Conservation (phyloP, 2,113 vertebrate genomes). For the Muntiacus muntjak region DNA sequence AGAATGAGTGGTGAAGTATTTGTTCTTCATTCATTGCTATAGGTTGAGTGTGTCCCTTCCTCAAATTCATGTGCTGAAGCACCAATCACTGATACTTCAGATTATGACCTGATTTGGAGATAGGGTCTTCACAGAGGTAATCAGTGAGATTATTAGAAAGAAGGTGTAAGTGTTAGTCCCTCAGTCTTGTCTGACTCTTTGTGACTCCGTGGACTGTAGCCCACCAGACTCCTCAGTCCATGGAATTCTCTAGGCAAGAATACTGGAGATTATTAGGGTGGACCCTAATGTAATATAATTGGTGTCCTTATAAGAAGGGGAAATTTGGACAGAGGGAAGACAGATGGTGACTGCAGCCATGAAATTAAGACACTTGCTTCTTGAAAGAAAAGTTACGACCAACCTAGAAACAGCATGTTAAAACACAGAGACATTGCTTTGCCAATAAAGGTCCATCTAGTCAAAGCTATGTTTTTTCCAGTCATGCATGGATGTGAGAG, state of each 20-base stretch:
- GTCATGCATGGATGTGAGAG: not conserved
- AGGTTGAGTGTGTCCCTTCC: not conserved
- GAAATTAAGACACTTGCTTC: not conserved
- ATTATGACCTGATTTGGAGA: not conserved
- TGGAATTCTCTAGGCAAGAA: not conserved
- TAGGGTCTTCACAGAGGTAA: not conserved
- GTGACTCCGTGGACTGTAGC: not conserved
- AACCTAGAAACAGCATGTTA: not conserved
- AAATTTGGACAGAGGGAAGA: not conserved
- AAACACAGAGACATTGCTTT: not conserved
- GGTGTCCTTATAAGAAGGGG: not conserved
- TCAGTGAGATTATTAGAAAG: not conserved
- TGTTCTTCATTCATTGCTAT: not conserved
- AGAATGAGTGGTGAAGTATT: not conserved
- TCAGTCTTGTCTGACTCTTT: not conserved
- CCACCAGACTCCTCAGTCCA: not conserved
- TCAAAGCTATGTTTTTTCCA: not conserved
- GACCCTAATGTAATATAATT: not conserved
- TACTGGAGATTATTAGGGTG: not conserved
- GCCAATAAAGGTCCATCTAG: not conserved
- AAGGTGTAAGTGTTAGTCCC: not conserved
- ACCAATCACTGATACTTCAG: not conserved
- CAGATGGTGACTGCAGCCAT: not conserved
- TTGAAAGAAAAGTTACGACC: not conserved
- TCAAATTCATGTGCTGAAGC: not conserved